A percentile compares a stretch with the other conserved stretches of the same genome.
These are phyloP conservation scores for Pygmarrhopalites habei DNA, from an alignment of 1,140 invertebrate species.

Conservation along the genomic window DNA sequence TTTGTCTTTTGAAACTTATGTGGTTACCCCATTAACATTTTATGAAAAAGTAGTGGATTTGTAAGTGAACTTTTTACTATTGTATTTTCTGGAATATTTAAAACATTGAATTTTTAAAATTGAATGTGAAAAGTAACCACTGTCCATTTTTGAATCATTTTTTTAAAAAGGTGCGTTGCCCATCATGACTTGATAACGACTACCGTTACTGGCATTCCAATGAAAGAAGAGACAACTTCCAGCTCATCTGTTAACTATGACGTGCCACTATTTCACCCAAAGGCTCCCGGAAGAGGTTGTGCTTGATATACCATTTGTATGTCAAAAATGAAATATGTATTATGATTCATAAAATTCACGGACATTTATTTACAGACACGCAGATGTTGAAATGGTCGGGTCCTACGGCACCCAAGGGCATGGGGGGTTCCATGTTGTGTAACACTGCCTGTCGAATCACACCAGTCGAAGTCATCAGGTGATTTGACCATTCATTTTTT, in stretches of 20 bases:
- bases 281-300: constrained; percentile 6
- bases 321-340: constrained; percentile 3
- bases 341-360: neutral
- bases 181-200: constrained; percentile 92
- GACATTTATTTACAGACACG: no score
- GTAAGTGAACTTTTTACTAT: no score
- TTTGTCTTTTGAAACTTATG: no score
- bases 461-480: constrained; percentile 87
- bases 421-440: constrained; percentile 59
- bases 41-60: no score
- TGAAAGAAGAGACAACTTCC: constrained; percentile 99
- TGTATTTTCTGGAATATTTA: no score
- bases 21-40: no score
- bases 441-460: constrained; percentile 81
- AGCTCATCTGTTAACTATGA: constrained; percentile 97
- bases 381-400: constrained; percentile 33
- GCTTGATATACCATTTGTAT: no score
- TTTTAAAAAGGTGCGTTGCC: constrained; percentile 26
- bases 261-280: constrained; percentile 86
- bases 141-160: no score
- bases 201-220: constrained; percentile 94
- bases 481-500: no score
- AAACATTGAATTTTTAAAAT: no score
- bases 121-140: no score
- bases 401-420: constrained; percentile 42